Evolutionary conservation across 2,113 vertebrate genomes (phyloP).

Genomic region (Hipposideros armiger): DNA sequence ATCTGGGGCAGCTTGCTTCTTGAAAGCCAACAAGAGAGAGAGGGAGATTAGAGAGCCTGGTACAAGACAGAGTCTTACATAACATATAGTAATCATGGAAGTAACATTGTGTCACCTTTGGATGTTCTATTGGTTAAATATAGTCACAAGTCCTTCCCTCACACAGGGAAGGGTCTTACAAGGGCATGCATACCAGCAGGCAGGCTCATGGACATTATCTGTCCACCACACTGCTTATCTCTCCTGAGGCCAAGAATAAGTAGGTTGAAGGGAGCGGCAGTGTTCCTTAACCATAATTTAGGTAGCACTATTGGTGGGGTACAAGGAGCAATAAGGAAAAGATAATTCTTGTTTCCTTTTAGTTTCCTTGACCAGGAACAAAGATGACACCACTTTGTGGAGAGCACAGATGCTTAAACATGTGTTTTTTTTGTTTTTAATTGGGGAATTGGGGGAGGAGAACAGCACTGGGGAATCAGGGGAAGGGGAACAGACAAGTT

Average conservation of each 20-base stretch:
- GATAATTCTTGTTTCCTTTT: not conserved
- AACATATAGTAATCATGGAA: not conserved
- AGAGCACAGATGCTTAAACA: not conserved
- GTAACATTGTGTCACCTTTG: not conserved
- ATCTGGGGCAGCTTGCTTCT: not conserved
- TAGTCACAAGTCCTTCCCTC: not conserved
- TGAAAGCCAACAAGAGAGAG: not conserved
- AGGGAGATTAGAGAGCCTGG: not conserved
- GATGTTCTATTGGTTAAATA: not conserved
- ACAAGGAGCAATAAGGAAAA: not conserved
- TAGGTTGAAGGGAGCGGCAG: not conserved
- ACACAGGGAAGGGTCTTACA: not conserved
- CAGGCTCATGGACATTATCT: not conserved
- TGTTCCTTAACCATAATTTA: not conserved
- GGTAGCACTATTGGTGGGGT: not conserved
- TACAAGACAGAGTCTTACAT: not conserved
- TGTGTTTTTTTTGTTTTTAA: not conserved
- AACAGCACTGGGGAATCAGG: too few relatives aligned
- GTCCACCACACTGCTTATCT: not conserved
- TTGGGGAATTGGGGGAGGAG: too few relatives aligned
- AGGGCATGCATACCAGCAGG: not conserved
- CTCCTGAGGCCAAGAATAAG: not conserved
- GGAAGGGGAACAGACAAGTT: too few relatives aligned
- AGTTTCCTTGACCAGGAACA: not conserved
- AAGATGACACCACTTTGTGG: not conserved